Conservation (phyloP, 2,113 vertebrate genomes). For the Coptodon bakossiorum region DNA sequence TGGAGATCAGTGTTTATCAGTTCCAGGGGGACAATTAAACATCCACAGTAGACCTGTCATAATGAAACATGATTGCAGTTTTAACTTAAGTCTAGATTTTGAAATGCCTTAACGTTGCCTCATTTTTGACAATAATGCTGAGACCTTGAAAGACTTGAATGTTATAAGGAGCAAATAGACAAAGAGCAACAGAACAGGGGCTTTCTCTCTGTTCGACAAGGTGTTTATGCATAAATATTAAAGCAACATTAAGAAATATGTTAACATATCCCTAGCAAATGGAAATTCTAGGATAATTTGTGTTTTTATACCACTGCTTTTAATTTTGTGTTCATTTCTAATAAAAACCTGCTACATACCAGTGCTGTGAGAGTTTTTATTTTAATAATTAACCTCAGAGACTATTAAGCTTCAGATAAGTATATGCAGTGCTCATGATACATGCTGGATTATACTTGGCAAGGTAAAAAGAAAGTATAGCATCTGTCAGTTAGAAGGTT, state of each 20-base stretch:
- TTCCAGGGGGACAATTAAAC: background rate
- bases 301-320: conserved; percentile 35
- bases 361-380: background rate
- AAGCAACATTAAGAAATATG: background rate
- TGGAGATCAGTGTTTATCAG: background rate
- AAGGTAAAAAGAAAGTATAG: background rate
- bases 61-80: background rate
- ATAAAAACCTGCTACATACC: conserved; percentile 12
- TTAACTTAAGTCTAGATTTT: conserved; percentile 6
- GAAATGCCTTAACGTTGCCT: conserved; percentile 62
- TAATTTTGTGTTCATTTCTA: conserved; percentile 34
- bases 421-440: background rate
- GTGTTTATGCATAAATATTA: background rate
- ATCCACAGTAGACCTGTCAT: background rate
- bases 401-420: background rate
- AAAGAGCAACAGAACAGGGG: background rate
- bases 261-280: background rate
- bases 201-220: background rate
- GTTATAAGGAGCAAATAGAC: background rate
- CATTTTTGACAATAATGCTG: background rate
- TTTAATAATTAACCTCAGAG: background rate
- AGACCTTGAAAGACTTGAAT: conserved; percentile 32
- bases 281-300: background rate
- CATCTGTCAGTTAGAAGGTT: background rate
- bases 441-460: background rate